Conservation (phyloP, 1,140 invertebrate species). For the Drosophila miranda region DNA sequence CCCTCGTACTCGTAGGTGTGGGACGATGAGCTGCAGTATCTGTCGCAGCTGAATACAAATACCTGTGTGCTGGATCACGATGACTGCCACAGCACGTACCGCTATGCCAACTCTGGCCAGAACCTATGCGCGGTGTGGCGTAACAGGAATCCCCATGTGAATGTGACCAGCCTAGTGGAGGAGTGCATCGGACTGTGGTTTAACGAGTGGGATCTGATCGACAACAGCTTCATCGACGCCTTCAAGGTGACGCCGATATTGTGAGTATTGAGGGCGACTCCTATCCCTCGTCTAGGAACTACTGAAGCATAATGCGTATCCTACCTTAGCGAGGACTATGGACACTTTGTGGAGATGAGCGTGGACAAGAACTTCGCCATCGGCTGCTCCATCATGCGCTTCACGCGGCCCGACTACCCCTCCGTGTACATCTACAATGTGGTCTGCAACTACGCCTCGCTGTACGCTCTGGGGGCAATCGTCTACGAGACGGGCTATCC, state of each 20-base stretch:
- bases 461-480: slow-evolving; percentile 68
- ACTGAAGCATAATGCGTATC: not conserved
- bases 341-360: slow-evolving; percentile 78
- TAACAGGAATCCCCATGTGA: slow-evolving; percentile 56
- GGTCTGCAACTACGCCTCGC: slow-evolving; percentile 76
- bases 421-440: slow-evolving; percentile 75
- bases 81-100: slow-evolving; percentile 74
- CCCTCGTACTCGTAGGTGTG: slow-evolving; percentile 52
- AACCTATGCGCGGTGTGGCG: slow-evolving; percentile 72
- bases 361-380: slow-evolving; percentile 72
- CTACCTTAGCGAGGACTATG: slow-evolving; percentile 71
- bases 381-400: slow-evolving; percentile 72
- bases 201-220: slow-evolving; percentile 68
- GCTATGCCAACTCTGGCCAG: slow-evolving; percentile 74
- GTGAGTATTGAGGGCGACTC: slow-evolving; percentile 53
- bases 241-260: slow-evolving; percentile 71
- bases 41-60: slow-evolving; percentile 72
- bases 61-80: slow-evolving; percentile 78
- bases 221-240: slow-evolving; percentile 67
- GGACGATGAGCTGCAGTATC: slow-evolving; percentile 79
- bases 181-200: slow-evolving; percentile 71
- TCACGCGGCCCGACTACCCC: slow-evolving; percentile 73
- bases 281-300: not conserved
- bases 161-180: slow-evolving; percentile 73
- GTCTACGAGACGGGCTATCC: slow-evolving; percentile 65